Base-by-base conservation (phyloP, 2,797 vertebrate species). In the Pseudochromis fuscus region DNA sequence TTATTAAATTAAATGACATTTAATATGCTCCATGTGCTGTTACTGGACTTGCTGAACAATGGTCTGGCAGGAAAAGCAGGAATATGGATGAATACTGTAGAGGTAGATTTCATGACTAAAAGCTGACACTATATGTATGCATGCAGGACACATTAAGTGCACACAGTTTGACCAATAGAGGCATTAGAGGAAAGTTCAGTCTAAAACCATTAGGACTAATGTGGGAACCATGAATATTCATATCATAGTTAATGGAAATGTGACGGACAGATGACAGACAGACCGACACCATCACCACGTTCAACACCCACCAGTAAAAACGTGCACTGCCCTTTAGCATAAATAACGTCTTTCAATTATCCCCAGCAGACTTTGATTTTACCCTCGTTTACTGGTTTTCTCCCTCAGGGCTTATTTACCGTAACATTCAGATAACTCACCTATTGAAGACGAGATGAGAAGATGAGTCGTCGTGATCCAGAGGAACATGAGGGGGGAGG, bases 371-470 rank as follows among this genome's bases (percentile, higher is more conserved):
- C 18, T 63, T 58, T 53, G 63, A 42, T 23, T 55, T 28, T n/a
- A 33, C 5, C 9, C n/a, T 52, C 35, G 10, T 68, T 83, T 72
- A 56, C 1, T 37, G 27, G 24, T 42, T 4, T 16, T 16, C 33
- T 38, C 38, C 0, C 45, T 31, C 1, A 16, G n/a, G 24, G 31
- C 21, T 66, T 40, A 38, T 74, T 50, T 61, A 28, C 7, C 1
- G 15, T 7, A 83, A n/a, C 1, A 27, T 12, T 44, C n/a, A 62
- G 57, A 85, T 57, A 24, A 87, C 94, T 94, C 91, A 94, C 93
- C 93, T 94, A 61, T 69, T 78, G 33, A 77, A 52, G 85, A 52
- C 30, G 52, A 73, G 10, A 48, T 31, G 28, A 63, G 69, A 59
- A 33, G 72, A 56, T 45, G 73, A 58, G 75, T 59, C 2, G 58